Percentiles rank a stretch among this genome's conserved stretches.
Evolutionary conservation across 2,888 invertebrate genomes (phyloP).

Genomic region (Anoplius nigerrimus): DNA sequence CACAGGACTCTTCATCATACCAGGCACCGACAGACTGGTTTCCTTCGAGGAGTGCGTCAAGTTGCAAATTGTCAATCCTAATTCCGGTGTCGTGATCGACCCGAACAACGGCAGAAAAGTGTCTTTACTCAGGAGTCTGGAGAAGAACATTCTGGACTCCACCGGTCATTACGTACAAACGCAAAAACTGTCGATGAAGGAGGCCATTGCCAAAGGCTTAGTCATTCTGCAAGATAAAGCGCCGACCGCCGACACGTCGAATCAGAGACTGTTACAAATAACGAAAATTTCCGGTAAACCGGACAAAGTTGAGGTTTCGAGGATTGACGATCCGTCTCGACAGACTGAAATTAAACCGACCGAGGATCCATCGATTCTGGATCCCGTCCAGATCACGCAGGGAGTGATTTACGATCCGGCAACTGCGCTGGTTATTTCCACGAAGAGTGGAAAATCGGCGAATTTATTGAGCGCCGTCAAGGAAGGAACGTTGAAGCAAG

Average conservation of each 20-base stretch:
- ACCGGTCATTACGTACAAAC: conserved; percentile 84
- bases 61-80: conserved; percentile 88
- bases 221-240: conserved; percentile 79
- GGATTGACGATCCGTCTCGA: conserved; percentile 75
- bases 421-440: conserved; percentile 84
- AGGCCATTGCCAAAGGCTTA: conserved; percentile 82
- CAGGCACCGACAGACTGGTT: conserved; percentile 89
- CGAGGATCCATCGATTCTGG: conserved; percentile 75
- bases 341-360: conserved; percentile 76
- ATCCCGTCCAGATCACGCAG: conserved; percentile 84
- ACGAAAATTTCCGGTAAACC: conserved; percentile 84
- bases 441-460: conserved; percentile 82
- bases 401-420: conserved; percentile 88
- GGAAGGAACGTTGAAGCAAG: conserved; percentile 83
- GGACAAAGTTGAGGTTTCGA: conserved; percentile 83
- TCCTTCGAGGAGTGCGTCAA: conserved; percentile 92
- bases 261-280: conserved; percentile 83
- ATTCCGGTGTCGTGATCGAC: conserved; percentile 89
- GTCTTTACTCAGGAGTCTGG: conserved; percentile 83
- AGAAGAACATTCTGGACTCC: conserved; percentile 85
- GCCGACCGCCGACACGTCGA: conserved; percentile 72
- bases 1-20: conserved; percentile 89
- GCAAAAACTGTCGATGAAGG: conserved; percentile 82
- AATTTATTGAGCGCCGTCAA: conserved; percentile 86
- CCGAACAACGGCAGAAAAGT: conserved; percentile 83